Evolutionary conservation across 2,888 invertebrate genomes (phyloP).

Genomic region (Epirrita christyi): DNA sequence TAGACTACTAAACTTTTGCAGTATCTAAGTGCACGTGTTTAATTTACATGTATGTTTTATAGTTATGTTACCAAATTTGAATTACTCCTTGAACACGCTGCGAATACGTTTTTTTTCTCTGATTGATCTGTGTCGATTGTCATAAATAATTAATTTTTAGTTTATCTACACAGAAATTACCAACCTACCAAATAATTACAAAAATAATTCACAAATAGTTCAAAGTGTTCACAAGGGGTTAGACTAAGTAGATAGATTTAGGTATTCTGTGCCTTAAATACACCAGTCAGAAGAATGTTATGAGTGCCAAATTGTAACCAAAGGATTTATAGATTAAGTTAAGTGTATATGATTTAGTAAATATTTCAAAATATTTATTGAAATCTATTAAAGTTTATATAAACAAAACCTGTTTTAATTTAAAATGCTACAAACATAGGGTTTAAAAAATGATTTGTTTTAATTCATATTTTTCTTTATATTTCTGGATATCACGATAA

Average conservation of each 20-base stretch:
- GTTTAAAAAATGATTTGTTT: neutral
- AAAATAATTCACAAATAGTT: too few species aligned
- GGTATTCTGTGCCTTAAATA: slow-evolving; percentile 4
- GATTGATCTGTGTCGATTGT: too few species aligned
- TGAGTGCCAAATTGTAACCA: slow-evolving; percentile 22
- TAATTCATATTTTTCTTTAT: slow-evolving; percentile 12
- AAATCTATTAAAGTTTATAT: slow-evolving; percentile 51
- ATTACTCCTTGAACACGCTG: too few species aligned
- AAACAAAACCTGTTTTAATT: slow-evolving; percentile 2
- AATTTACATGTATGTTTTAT: too few species aligned
- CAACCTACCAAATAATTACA: too few species aligned
- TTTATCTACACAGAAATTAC: too few species aligned
- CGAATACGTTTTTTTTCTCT: too few species aligned
- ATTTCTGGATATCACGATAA: slow-evolving; percentile 28
- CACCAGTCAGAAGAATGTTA: neutral
- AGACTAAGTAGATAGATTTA: neutral
- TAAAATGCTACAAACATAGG: neutral
- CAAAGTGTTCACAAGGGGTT: neutral
- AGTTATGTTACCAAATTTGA: too few species aligned
- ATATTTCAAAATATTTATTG: slow-evolving; percentile 63
- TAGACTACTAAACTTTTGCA: too few species aligned
- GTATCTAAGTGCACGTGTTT: too few species aligned
- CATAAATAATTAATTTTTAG: too few species aligned
- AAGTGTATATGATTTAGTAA: slow-evolving; percentile 46
- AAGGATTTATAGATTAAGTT: slow-evolving; percentile 21